A percentile compares a stretch with the other conserved stretches of the same genome.
phyloP scores from a whole-genome alignment of 2,797 vertebrate genomes.

The Lutjanus argentimaculatus region DNA sequence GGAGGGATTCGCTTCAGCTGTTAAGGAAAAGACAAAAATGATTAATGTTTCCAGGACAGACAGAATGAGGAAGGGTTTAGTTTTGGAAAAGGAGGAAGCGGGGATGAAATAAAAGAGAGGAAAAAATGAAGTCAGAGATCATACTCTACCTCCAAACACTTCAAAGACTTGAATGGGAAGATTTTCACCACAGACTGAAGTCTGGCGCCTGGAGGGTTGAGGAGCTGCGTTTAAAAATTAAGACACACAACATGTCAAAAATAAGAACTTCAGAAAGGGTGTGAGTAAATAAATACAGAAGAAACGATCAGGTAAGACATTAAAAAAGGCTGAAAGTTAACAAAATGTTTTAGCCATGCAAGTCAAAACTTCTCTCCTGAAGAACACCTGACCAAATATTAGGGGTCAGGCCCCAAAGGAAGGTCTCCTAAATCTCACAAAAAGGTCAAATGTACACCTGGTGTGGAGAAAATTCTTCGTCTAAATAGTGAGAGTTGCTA shows the following conservation, averaged over 20 bases:
- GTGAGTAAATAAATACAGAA: background rate
- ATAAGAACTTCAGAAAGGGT: background rate
- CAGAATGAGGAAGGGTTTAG: background rate
- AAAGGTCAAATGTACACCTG: background rate
- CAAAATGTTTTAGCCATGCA: too few relatives aligned
- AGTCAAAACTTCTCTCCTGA: too few relatives aligned
- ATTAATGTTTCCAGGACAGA: background rate
- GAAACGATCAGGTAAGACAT: background rate
- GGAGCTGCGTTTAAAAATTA: constrained; percentile 81
- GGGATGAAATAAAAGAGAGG: too few relatives aligned
- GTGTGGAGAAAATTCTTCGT: too few relatives aligned
- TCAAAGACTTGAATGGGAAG: constrained; percentile 96
- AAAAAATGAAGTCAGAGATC: background rate
- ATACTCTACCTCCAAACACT: constrained; percentile 89
- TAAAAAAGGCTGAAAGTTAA: background rate
- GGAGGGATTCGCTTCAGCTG: constrained; percentile 94
- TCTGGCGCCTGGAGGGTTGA: constrained; percentile 86
- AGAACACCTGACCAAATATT: background rate
- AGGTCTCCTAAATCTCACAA: background rate
- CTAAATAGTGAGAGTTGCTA: too few relatives aligned
- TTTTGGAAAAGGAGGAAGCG: background rate
- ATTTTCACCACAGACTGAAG: constrained; percentile 92
- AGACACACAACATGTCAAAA: background rate
- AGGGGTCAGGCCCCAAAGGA: too few relatives aligned
- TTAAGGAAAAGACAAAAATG: background rate